phyloP scores from a whole-genome alignment of 2,888 invertebrate species.

The Pachymerium ferrugineum region DNA sequence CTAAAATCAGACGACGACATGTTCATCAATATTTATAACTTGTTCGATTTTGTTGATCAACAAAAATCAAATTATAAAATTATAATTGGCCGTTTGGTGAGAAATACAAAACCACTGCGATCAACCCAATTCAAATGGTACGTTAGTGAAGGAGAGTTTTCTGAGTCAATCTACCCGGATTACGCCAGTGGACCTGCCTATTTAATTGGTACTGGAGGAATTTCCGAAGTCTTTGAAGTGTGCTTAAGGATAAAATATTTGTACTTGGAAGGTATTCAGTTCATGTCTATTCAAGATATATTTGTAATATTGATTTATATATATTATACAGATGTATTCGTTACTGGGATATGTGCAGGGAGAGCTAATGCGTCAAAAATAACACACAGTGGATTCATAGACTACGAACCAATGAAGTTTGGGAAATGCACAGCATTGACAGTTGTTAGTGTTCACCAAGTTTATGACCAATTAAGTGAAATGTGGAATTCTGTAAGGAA shows the following conservation, averaged over 20 bases:
- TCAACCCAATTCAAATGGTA: no score
- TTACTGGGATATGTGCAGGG: not conserved
- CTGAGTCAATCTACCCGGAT: not conserved
- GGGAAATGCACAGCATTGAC: not conserved
- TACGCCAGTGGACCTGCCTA: no score
- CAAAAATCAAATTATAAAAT: not conserved
- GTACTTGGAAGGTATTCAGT: no score
- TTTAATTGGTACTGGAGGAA: no score
- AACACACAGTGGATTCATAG: not conserved
- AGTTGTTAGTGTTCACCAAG: not conserved
- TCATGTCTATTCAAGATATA: no score
- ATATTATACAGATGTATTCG: not conserved
- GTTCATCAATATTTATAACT: constrained; percentile 74
- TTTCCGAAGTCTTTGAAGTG: no score
- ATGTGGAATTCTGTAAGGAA: not conserved
- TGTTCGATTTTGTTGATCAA: constrained; percentile 50
- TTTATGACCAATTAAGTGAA: not conserved
- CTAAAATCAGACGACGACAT: constrained; percentile 84
- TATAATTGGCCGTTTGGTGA: not conserved
- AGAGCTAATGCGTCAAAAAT: not conserved
- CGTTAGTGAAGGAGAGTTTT: not conserved
- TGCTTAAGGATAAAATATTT: no score
- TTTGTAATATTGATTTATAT: not conserved
- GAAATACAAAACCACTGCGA: not conserved
- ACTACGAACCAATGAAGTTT: not conserved